These are phyloP conservation scores for Sympetrum striolatum DNA, from an alignment of 2,888 invertebrate genomes.

Conservation along the genomic window DNA sequence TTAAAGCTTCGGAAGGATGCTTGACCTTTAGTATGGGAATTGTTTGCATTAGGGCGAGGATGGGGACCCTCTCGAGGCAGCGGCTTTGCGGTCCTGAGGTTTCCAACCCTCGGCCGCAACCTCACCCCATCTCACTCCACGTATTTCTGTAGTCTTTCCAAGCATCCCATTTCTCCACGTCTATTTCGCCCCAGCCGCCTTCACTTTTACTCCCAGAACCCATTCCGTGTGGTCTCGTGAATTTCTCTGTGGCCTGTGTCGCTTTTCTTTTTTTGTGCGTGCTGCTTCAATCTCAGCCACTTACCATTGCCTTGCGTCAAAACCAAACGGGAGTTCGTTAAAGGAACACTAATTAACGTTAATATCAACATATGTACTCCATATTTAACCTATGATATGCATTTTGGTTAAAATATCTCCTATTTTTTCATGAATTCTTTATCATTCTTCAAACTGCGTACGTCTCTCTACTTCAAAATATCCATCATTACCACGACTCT, in stretches of 20 bases:
- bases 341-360: no score
- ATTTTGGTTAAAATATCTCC: no score
- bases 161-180: neutral
- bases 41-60: neutral
- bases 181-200: neutral
- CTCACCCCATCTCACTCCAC: neutral
- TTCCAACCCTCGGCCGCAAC: neutral
- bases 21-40: neutral
- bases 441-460: no score
- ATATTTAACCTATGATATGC: no score
- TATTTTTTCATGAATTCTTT: no score
- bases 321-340: no score
- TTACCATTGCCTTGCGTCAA: neutral
- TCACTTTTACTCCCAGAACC: neutral
- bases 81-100: neutral
- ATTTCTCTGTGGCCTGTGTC: neutral
- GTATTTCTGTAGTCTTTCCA: neutral
- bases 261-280: neutral
- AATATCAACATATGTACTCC: no score
- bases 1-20: neutral
- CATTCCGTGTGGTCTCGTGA: neutral
- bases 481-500: no score
- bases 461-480: no score
- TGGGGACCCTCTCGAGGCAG: neutral
- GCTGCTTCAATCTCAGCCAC: neutral